Percentiles rank a stretch among this genome's conserved stretches.
Evolutionary conservation across 2,113 vertebrate species (phyloP).

Genomic region (Nettapus auritus): DNA sequence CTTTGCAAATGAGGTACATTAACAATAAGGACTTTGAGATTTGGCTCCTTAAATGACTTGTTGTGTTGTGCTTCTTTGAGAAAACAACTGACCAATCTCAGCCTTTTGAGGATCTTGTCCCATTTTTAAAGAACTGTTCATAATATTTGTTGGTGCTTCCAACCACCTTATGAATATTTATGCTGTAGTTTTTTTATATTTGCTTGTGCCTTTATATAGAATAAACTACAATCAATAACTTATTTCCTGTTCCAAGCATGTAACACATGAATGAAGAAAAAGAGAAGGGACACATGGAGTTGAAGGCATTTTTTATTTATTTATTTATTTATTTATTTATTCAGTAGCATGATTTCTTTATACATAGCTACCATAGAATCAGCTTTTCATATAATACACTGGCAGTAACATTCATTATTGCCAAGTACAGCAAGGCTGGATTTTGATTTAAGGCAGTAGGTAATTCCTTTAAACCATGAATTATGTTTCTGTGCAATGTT

Average conservation of each 20-base stretch:
- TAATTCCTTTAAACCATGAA: neutral
- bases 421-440: neutral
- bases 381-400: neutral
- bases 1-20: neutral
- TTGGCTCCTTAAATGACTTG: neutral
- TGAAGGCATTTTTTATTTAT: neutral
- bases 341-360: neutral
- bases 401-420: neutral
- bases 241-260: neutral
- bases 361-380: neutral
- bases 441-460: neutral
- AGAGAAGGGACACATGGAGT: neutral
- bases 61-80: neutral
- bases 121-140: neutral
- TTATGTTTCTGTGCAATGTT: neutral
- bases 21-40: neutral
- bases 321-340: neutral
- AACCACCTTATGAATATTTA: neutral
- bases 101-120: neutral
- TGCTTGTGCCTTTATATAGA: neutral
- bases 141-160: neutral
- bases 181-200: neutral
- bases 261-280: neutral
- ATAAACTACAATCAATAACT: neutral
- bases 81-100: neutral